A percentile compares a stretch with the other conserved stretches of the same genome.
phyloP scores from a whole-genome alignment of 1,140 invertebrate species.

The Pomacea maculata region DNA sequence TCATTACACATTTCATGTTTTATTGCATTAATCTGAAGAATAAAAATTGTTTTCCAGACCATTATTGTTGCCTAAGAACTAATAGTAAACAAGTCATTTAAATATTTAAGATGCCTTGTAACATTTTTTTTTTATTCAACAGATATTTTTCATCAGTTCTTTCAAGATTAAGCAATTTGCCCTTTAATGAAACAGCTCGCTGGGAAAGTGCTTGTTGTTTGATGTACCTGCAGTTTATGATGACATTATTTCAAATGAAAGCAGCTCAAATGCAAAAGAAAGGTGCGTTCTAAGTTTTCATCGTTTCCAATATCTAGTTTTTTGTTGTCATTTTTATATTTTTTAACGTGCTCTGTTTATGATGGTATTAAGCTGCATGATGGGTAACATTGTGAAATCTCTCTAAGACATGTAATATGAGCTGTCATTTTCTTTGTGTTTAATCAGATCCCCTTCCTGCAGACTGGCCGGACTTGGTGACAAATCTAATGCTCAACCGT shows the following conservation, averaged over 20 bases:
- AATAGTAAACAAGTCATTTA: no score
- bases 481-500: slow-evolving; percentile 20
- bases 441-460: slow-evolving; percentile 31
- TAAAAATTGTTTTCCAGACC: no score
- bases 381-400: no score
- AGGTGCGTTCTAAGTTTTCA: slow-evolving; percentile 13
- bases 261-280: slow-evolving; percentile 17
- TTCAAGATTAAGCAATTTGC: slow-evolving; percentile 21
- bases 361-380: no score
- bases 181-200: slow-evolving; percentile 22
- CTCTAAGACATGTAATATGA: no score
- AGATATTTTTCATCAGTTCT: slow-evolving; percentile 30
- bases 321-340: no score
- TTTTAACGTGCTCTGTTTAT: no score
- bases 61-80: no score
- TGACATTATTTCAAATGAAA: slow-evolving; percentile 23
- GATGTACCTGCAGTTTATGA: slow-evolving; percentile 34
- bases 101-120: not conserved
- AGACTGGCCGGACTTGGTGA: slow-evolving; percentile 34
- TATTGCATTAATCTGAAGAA: no score
- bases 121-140: not conserved
- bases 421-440: no score
- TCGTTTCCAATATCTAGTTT: no score
- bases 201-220: slow-evolving; percentile 23
- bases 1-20: no score